Conservation (phyloP, 2,113 vertebrate genomes). For the Lophius piscatorius region DNA sequence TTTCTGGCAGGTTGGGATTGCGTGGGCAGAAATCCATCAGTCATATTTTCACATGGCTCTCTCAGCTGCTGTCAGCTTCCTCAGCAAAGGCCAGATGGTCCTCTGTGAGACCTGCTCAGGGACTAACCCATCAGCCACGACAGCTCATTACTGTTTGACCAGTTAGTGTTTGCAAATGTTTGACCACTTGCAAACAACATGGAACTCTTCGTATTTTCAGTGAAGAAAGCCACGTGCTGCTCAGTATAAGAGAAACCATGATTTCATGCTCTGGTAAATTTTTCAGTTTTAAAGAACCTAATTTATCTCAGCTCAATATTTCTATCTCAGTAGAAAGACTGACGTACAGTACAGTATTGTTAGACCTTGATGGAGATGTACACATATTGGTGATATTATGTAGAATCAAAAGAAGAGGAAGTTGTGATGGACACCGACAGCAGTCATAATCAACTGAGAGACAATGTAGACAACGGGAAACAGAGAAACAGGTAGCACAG, state of each 20-base stretch:
- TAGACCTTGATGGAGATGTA: neutral
- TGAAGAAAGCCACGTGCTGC: conserved; percentile 18
- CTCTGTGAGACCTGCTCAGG: conserved; percentile 22
- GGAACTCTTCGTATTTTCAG: conserved; percentile 10
- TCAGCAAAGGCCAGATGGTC: conserved; percentile 53
- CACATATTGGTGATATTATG: too few species aligned
- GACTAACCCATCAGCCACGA: conserved; percentile 27
- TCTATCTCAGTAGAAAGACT: too few species aligned
- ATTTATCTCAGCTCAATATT: too few species aligned
- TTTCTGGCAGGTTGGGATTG: conserved; percentile 43
- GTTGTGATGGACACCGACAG: too few species aligned
- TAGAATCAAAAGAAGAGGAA: too few species aligned
- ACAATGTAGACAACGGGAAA: neutral
- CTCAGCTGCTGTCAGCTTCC: conserved; percentile 47
- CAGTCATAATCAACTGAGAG: conserved; percentile 5
- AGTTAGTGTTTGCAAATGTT: too few species aligned
- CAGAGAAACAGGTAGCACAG: conserved; percentile 44
- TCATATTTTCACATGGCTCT: conserved; percentile 51
- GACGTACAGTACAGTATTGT: too few species aligned
- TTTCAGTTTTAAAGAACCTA: neutral
- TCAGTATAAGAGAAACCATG: neutral
- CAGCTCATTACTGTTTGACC: conserved; percentile 55
- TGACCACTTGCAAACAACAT: conserved; percentile 37
- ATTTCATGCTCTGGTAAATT: neutral
- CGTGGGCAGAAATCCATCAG: conserved; percentile 53